Evolutionary conservation across 2,888 invertebrate genomes (phyloP).

Genomic region (Temnothorax unifasciatus): DNA sequence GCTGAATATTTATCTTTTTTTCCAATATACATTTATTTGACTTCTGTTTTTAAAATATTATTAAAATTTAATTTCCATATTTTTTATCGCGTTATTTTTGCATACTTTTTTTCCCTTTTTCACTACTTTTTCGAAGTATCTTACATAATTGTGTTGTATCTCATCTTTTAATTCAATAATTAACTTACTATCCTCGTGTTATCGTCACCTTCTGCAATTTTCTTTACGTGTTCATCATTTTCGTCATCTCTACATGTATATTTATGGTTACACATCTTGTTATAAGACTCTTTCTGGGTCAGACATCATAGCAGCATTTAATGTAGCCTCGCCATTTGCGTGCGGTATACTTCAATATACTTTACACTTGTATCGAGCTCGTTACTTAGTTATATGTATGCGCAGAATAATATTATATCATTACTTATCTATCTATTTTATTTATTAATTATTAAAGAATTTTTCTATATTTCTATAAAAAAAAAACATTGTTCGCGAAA

Average conservation of each 20-base stretch:
- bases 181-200: neutral
- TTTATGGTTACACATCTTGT: conserved; percentile 11
- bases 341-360: neutral
- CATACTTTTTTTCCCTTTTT: neutral
- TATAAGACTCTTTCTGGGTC: conserved; percentile 21
- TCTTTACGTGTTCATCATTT: neutral
- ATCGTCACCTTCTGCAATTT: neutral
- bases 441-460: neutral
- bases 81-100: neutral
- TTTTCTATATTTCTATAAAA: neutral
- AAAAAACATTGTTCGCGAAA: neutral
- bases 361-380: neutral
- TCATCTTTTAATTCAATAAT: neutral
- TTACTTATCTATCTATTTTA: conserved; percentile 1
- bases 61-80: neutral
- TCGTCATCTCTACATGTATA: neutral
- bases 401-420: neutral
- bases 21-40: neutral
- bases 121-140: neutral
- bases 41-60: neutral
- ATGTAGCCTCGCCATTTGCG: conserved; percentile 24
- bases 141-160: neutral
- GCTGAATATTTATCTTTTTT: neutral
- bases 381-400: neutral
- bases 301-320: conserved; percentile 21